phyloP scores from a whole-genome alignment of 2,113 vertebrate genomes.

The Chloroceryle aenea region DNA sequence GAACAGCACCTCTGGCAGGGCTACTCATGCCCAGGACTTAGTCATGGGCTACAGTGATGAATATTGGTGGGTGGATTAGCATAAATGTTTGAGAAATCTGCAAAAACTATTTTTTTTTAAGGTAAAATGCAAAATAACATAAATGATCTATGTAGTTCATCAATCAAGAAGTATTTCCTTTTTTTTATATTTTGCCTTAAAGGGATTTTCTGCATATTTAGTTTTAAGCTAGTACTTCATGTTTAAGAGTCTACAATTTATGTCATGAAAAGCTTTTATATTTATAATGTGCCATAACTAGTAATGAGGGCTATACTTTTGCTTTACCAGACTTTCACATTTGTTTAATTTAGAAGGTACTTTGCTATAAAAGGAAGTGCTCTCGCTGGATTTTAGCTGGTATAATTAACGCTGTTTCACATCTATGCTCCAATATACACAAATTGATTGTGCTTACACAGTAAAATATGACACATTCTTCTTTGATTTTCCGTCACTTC shows the following conservation, averaged over 20 bases:
- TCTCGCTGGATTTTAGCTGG: constrained; percentile 52
- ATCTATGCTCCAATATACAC: constrained; percentile 53
- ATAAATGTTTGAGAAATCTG: not conserved
- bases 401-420: constrained; percentile 61
- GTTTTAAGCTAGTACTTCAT: constrained; percentile 52
- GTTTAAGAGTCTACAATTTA: constrained; percentile 68
- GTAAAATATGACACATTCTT: constrained; percentile 25
- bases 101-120: not conserved
- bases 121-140: not conserved
- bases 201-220: constrained; percentile 58
- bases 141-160: not conserved
- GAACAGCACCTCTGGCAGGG: not conserved
- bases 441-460: constrained; percentile 53
- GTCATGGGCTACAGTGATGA: not conserved
- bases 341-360: constrained; percentile 70
- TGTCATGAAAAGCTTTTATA: constrained; percentile 62
- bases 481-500: constrained; percentile 39
- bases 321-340: constrained; percentile 63
- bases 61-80: not conserved
- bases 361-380: constrained; percentile 71
- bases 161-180: not conserved
- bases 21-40: not conserved
- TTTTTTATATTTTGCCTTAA: constrained; percentile 9
- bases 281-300: constrained; percentile 64
- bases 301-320: constrained; percentile 44